phyloP scores from a whole-genome alignment of 2,888 invertebrate species.

The Noctua fimbriata region DNA sequence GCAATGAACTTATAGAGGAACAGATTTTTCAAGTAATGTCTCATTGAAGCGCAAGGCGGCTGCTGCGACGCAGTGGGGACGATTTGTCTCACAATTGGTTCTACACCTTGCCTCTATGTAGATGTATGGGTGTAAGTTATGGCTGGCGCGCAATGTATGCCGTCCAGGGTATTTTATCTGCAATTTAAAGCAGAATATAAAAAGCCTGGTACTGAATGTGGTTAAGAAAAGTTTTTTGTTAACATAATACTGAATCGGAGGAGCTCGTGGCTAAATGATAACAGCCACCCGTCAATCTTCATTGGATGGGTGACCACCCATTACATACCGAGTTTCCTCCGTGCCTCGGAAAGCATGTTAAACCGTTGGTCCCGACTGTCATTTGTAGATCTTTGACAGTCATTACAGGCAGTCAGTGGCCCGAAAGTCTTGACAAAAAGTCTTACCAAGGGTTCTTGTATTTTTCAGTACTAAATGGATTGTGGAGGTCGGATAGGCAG shows the following conservation, averaged over 20 bases:
- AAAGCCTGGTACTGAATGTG: neutral
- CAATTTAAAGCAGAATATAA: slow-evolving; percentile 23
- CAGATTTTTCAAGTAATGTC: slow-evolving; percentile 55
- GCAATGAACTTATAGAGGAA: slow-evolving; percentile 4
- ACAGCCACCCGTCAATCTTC: too few relatives aligned
- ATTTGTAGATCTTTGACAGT: too few relatives aligned
- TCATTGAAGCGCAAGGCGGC: slow-evolving; percentile 49
- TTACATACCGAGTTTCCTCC: too few relatives aligned
- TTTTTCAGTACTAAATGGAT: too few relatives aligned
- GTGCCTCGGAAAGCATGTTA: too few relatives aligned
- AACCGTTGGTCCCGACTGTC: too few relatives aligned
- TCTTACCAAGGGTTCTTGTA: too few relatives aligned
- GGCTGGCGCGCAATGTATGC: slow-evolving; percentile 32
- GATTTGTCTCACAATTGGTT: slow-evolving; percentile 68
- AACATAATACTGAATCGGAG: neutral
- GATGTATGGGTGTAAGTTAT: slow-evolving; percentile 43
- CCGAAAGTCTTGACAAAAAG: too few relatives aligned
- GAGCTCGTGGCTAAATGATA: too few relatives aligned
- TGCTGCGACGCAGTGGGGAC: slow-evolving; percentile 51
- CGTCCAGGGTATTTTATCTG: slow-evolving; percentile 16
- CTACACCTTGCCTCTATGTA: slow-evolving; percentile 45
- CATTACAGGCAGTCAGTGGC: too few relatives aligned
- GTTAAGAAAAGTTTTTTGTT: neutral
- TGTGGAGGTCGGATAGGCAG: too few relatives aligned
- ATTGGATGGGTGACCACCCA: too few relatives aligned